Base-by-base conservation (phyloP, 2,797 vertebrate species). In the Coregonus sp. region DNA sequence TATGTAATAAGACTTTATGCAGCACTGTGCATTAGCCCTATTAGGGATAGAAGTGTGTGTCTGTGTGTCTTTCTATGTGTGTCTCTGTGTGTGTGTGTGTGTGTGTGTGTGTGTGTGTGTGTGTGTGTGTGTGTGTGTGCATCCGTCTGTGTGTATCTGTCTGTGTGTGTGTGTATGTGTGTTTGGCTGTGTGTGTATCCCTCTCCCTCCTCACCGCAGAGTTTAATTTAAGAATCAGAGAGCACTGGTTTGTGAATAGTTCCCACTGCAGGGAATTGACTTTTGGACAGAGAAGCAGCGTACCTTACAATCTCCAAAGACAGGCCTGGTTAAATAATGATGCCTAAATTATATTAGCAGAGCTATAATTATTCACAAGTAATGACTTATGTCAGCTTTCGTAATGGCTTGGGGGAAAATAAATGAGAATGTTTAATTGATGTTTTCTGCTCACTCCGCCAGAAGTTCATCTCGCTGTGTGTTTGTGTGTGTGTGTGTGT, bases 331-430 rank as follows among this genome's bases (percentile, higher is more conserved):
- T 75, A 79, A 84, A 79, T 83, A 82, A 87, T 63, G 75, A 82
- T 72, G 76, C 78, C 61, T 77, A 82, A 85, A 63, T 84, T 79
- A 79, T 82, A 83, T 79, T 63, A 87, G 76, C 78, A 59, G 63
- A 78, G 74, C 25, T 51, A 79, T 80, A 87, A 86, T 86, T 86
- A 86, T 78, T 91, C 84, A 80, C 15, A 59, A 70, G 76, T 86
- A 86, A 86, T 80, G 80, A 88, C 77, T 86, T 81, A 73, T 87
- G 84, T 86, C 85, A 84, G 87, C 77, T 83, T 65, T 78, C 52
- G 50, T 77, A 75, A 76, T 80, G 65, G 72, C 78, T 84, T 66
- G 47, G 71, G 71, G 65, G 72, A 51, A 79, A 75, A 68, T 31
- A 75, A 81, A 85, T 73, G 77, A 75, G 54, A 72, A 74, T 73